Conservation (phyloP, 30 jellyfish, hydroid and myxozoan species). For the Nemopilema nomurai region DNA sequence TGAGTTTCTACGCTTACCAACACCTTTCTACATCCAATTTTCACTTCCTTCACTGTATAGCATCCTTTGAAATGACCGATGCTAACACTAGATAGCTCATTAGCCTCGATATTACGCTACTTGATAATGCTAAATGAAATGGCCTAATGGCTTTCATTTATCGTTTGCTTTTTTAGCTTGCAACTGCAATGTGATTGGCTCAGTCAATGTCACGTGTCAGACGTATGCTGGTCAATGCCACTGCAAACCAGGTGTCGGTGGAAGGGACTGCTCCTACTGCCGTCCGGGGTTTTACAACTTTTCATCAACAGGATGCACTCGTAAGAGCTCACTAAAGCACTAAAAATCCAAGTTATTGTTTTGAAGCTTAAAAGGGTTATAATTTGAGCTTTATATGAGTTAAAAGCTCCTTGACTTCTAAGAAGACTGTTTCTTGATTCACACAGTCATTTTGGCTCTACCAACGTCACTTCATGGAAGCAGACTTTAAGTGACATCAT, state of each 20-base stretch:
- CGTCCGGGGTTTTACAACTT: constrained; percentile 85
- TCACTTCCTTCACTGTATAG: not conserved
- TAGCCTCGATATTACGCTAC: too few species aligned
- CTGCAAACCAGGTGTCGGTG: constrained; percentile 87
- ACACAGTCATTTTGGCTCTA: too few species aligned
- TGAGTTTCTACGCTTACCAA: constrained; percentile 26
- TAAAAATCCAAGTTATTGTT: not conserved
- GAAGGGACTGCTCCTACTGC: constrained; percentile 84
- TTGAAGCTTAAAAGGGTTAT: not conserved
- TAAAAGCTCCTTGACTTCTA: too few species aligned
- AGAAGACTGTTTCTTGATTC: too few species aligned
- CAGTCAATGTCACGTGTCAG: constrained; percentile 64
- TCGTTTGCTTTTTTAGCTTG: constrained; percentile 58
- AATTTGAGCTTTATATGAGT: too few species aligned
- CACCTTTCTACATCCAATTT: too few species aligned
- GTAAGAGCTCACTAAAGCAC: constrained; percentile 58
- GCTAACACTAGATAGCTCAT: too few species aligned
- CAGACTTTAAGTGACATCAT: too few species aligned
- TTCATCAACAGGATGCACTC: constrained; percentile 74
- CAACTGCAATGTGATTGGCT: constrained; percentile 74
- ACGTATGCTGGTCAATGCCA: constrained; percentile 87
- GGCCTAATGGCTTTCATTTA: not conserved
- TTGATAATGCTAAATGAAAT: too few species aligned
- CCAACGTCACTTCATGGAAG: too few species aligned
- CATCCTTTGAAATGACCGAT: not conserved